Evolutionary conservation across 1,140 invertebrate species (phyloP), one percentile per base, ranked within the genome.

Genomic region (Pogonomyrmex californicus): DNA sequence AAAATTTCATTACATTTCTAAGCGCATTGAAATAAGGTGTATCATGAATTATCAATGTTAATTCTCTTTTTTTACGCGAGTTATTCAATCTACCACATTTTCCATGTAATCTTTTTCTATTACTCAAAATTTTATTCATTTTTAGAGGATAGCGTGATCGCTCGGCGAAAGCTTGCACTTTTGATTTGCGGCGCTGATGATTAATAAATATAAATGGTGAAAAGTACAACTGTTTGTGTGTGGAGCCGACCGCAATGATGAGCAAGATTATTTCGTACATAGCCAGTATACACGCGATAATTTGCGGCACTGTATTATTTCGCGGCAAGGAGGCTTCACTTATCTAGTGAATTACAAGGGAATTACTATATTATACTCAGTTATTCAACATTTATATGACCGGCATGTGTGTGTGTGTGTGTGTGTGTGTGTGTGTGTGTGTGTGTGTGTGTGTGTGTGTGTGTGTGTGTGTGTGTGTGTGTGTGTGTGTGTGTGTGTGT

Each of bases 321-420:
- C 9, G 68, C 17, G 41, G 41, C 30, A 47, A 38, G 66, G 49
- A 82, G 65, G 38, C 65, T 82, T 60, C 56, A 73, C 41, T 83
- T 73, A 78, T 85, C 73, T 66, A 30, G n/a, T 47, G 36, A 85
- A 77, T 78, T 77, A 77, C 47, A 60, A 56, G 58, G 41, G 38
- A 23, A 85, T 85, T 85, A 85, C 77, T 65, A 85, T 76, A 85
- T 85, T 65, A 85, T 76, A 76, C 12, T 51, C n/a, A 36, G 12
- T 5, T 62, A 65, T 77, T 54, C 71, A 44, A 30, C 23, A 12
- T 54, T 85, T 76, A 76, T 58, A 49, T 12, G 36, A 49, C 58
- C 17, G 41, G 17, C 33, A 65, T 65, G 41, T 63, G 54, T 63
- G 30, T 36, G n/a, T 36, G 6, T 75, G 14, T 0, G n/a, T 58